Evolutionary conservation across 2,888 invertebrate species (phyloP).

Genomic region (Xestia xanthographa): DNA sequence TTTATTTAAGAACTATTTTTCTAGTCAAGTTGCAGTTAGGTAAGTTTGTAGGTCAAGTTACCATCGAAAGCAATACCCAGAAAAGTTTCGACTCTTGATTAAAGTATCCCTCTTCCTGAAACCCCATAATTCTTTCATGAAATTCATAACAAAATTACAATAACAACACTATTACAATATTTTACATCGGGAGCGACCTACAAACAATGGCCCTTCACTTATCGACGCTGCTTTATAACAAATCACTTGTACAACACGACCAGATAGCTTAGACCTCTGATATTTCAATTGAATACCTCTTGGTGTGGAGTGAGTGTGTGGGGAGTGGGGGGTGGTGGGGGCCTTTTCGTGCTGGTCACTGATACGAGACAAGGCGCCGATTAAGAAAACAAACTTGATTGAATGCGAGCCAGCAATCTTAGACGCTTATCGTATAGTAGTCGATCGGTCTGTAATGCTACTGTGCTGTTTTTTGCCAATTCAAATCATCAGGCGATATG

Average conservation of each 20-base stretch:
- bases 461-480: conserved; percentile 61
- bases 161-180: conserved; percentile 77
- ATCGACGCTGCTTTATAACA: conserved; percentile 81
- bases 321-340: conserved; percentile 59
- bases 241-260: conserved; percentile 78
- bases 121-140: conserved; percentile 45
- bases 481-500: conserved; percentile 45
- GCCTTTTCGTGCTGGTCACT: conserved; percentile 67
- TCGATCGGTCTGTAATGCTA: conserved; percentile 70
- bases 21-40: too few relatives aligned
- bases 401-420: conserved; percentile 75
- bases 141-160: conserved; percentile 72
- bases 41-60: conserved; percentile 20
- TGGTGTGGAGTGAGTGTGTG: conserved; percentile 38
- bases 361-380: conserved; percentile 79
- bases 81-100: background rate
- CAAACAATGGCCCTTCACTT: conserved; percentile 84
- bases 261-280: conserved; percentile 73
- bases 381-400: conserved; percentile 85
- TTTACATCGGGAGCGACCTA: conserved; percentile 78
- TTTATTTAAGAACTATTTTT: background rate
- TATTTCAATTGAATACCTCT: conserved; percentile 67
- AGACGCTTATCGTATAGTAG: conserved; percentile 79
- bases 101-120: conserved; percentile 39
- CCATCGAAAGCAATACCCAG: background rate